Evolutionary conservation across 2,888 invertebrate species (phyloP).

Genomic region (Drosophila sordidapex): DNA sequence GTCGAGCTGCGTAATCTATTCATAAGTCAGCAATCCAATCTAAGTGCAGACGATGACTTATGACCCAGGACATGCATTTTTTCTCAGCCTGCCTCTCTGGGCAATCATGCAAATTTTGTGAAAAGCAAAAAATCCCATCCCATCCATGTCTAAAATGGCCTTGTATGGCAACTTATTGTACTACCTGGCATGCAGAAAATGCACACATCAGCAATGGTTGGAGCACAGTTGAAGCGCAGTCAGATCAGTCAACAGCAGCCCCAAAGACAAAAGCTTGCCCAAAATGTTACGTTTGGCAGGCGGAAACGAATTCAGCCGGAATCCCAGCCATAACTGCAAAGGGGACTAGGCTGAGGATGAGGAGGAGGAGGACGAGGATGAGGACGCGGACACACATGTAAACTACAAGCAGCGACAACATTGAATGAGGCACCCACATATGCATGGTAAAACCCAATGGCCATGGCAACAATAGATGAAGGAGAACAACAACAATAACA

Average conservation of each 20-base stretch:
- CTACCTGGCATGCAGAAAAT: constrained; percentile 53
- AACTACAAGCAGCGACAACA: constrained; percentile 57
- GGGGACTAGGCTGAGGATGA: constrained; percentile 16
- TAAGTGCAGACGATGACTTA: constrained; percentile 43
- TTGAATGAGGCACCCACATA: constrained; percentile 40
- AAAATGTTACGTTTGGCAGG: constrained; percentile 56
- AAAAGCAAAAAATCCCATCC: constrained; percentile 13
- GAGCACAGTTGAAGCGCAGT: neutral
- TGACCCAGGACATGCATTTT: constrained; percentile 57
- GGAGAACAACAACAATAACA: constrained; percentile 20
- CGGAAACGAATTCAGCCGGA: constrained; percentile 53
- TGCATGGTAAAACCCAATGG: constrained; percentile 43
- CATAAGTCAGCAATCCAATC: constrained; percentile 38
- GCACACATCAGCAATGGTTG: constrained; percentile 20
- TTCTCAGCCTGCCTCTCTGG: constrained; percentile 25
- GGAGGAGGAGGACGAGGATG: constrained; percentile 23
- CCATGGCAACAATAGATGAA: constrained; percentile 48
- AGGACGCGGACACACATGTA: constrained; percentile 54
- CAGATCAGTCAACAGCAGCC: neutral
- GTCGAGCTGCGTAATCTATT: constrained; percentile 35
- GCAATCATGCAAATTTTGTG: constrained; percentile 61
- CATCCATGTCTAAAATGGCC: constrained; percentile 65
- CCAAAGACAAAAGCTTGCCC: constrained; percentile 22
- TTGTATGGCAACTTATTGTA: constrained; percentile 72
- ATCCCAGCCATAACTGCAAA: constrained; percentile 47